Evolutionary conservation across 2,888 invertebrate species (phyloP).

Genomic region (Malachius bipustulatus): DNA sequence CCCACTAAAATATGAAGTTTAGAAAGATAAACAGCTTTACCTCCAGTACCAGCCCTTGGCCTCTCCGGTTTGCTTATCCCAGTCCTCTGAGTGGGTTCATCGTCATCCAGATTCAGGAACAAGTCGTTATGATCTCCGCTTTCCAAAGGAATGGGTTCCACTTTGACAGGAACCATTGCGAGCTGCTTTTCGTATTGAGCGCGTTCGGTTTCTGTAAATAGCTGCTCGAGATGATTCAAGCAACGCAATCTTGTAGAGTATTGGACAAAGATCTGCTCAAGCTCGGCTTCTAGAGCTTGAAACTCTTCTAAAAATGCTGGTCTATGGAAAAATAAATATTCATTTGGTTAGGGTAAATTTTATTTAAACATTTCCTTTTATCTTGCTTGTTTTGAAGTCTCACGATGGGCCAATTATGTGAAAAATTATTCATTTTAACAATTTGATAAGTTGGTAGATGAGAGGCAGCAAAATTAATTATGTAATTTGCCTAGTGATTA

Average conservation of each 20-base stretch:
- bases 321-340: too few relatives aligned
- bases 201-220: conserved; percentile 69
- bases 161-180: conserved; percentile 44
- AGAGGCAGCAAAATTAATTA: too few relatives aligned
- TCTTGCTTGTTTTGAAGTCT: too few relatives aligned
- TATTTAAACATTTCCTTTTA: too few relatives aligned
- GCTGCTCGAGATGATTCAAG: conserved; percentile 76
- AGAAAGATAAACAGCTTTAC: conserved; percentile 26
- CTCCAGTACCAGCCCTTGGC: conserved; percentile 47
- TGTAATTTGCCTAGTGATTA: too few relatives aligned
- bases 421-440: too few relatives aligned
- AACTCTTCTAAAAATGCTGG: conserved; percentile 97
- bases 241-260: conserved; percentile 84
- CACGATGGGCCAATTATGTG: too few relatives aligned
- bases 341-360: too few relatives aligned
- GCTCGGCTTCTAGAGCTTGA: conserved; percentile 73
- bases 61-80: conserved; percentile 34
- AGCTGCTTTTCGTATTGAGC: conserved; percentile 66
- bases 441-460: too few relatives aligned
- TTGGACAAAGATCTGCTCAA: conserved; percentile 72
- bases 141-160: conserved; percentile 41
- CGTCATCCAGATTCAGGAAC: conserved; percentile 26
- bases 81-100: conserved; percentile 20
- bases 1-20: too few relatives aligned
- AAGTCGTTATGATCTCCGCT: conserved; percentile 24